These are phyloP conservation scores for Seriola quinqueradiata DNA, from an alignment of 2,113 vertebrate species.

Conservation along the genomic window DNA sequence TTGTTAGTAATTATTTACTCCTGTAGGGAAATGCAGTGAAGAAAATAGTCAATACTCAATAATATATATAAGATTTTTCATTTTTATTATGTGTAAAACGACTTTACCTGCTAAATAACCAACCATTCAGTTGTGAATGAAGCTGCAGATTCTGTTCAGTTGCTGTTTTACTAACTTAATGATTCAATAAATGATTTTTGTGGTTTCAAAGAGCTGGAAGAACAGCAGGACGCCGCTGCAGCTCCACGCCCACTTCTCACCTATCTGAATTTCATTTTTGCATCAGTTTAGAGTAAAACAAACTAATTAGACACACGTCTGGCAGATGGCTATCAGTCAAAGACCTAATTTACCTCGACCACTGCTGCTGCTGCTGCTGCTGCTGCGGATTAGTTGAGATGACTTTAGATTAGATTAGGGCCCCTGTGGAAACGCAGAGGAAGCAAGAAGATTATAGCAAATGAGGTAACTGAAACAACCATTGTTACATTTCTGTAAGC, in stretches of 20 bases:
- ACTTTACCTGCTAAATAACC: background rate
- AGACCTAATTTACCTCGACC: constrained; percentile 63
- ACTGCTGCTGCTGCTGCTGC: constrained; percentile 41
- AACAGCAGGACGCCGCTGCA: background rate
- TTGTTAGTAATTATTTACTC: no score
- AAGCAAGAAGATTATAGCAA: constrained; percentile 71
- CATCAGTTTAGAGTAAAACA: constrained; percentile 53
- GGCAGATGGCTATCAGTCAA: constrained; percentile 67
- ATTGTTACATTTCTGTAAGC: constrained; percentile 56
- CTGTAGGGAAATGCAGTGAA: no score
- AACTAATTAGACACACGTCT: constrained; percentile 53
- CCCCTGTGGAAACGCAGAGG: constrained; percentile 65
- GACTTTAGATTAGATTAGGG: constrained; percentile 75
- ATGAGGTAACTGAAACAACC: constrained; percentile 68
- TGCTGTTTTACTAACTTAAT: background rate
- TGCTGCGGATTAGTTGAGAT: constrained; percentile 69
- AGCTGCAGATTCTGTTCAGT: background rate
- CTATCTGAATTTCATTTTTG: constrained; percentile 9
- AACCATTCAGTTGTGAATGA: background rate
- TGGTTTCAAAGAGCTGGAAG: background rate
- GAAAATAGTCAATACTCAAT: no score
- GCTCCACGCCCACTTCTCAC: background rate
- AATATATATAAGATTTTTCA: no score
- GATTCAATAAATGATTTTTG: background rate
- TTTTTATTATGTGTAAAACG: background rate